Evolutionary conservation across 2,797 vertebrate genomes (phyloP), one percentile per base, ranked within the genome.

Genomic region (Semaprochilodus insignis): DNA sequence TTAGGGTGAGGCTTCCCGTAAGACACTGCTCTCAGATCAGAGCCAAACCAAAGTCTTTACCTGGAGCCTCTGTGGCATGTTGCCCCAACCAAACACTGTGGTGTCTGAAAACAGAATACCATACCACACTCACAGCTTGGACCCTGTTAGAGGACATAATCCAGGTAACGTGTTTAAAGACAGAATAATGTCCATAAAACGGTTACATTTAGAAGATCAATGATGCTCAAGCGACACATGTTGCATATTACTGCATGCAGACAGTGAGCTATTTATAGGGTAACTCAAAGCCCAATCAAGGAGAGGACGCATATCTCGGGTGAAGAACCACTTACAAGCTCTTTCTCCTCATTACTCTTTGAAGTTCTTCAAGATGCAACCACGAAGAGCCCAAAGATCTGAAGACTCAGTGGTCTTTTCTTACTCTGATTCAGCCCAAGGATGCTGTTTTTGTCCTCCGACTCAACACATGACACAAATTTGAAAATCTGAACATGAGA

Each of bases 391-490:
- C 55, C 78, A 52, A 81, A 81, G 85, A 87, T 85, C 77, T 84
- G 83, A 87, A 85, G 66, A 78, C 85, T 89, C 48, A 90, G 89
- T 91, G 90, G 89, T 92, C 88, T 91, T 81, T 80, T 62, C 57
- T 81, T 25, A 72, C 36, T 54, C 74, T 36, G 27, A 27, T 55
- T 34, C 80, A 80, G 65, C 67, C 77, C 72, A 66, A 74, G 40
- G 78, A 77, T 65, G 52, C 81, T 75, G 84, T 87, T 88, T 87
- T 82, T 82, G 84, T 87, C 86, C 82, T 85, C 74, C 77, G 70
- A 77, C 88, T 92, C 92, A 92, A 92, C 93, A 91, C 92, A 90
- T 93, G 93, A 94, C 92, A 93, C 94, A 91, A 95, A 95, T 89
- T 90, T 91, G 85, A 90, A 87, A 90, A 92, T 93, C 87, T 92